These are phyloP conservation scores for Callionymus lyra DNA, from an alignment of 2,113 vertebrate species.

Conservation along the genomic window DNA sequence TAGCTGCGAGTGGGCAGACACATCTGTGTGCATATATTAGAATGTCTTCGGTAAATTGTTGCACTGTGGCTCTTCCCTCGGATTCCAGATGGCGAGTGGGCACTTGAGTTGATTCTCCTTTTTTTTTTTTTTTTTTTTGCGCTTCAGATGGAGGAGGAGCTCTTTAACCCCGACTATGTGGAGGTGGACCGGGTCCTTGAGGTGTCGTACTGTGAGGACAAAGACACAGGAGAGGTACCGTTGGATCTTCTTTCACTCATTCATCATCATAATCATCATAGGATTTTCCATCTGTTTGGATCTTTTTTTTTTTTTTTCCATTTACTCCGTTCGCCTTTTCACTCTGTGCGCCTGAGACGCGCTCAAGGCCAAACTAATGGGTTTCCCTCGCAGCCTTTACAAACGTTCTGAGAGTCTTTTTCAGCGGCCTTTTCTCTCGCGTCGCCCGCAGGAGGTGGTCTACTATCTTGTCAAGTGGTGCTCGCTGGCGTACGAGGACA, in stretches of 20 bases:
- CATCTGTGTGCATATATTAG: conserved; percentile 37
- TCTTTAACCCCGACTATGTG: conserved; percentile 96
- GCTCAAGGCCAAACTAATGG: conserved; percentile 52
- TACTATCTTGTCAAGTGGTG: conserved; percentile 99
- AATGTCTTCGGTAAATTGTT: conserved; percentile 15
- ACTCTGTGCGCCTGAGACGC: conserved; percentile 41
- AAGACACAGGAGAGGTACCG: conserved; percentile 91
- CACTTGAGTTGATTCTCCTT: conserved; percentile 28
- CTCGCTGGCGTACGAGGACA: conserved; percentile 96
- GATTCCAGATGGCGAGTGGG: conserved; percentile 56
- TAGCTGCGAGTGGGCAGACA: conserved; percentile 17
- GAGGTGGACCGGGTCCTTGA: conserved; percentile 96
- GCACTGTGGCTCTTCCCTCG: conserved; percentile 15
- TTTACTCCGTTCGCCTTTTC: conserved; percentile 24
- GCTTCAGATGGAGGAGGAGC: conserved; percentile 91
- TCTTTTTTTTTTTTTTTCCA: conserved; percentile 13
- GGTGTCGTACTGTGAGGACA: conserved; percentile 97
- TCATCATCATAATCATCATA: not conserved
- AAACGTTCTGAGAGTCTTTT: conserved; percentile 39
- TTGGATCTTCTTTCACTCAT: conserved; percentile 11
- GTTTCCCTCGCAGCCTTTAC: conserved; percentile 47
- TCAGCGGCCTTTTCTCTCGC: conserved; percentile 27
- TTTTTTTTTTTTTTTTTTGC: conserved; percentile 13
- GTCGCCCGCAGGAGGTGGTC: conserved; percentile 81
- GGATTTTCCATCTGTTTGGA: not conserved